Conservation (phyloP, 2,888 invertebrate genomes). For the Coelinius sp. region DNA sequence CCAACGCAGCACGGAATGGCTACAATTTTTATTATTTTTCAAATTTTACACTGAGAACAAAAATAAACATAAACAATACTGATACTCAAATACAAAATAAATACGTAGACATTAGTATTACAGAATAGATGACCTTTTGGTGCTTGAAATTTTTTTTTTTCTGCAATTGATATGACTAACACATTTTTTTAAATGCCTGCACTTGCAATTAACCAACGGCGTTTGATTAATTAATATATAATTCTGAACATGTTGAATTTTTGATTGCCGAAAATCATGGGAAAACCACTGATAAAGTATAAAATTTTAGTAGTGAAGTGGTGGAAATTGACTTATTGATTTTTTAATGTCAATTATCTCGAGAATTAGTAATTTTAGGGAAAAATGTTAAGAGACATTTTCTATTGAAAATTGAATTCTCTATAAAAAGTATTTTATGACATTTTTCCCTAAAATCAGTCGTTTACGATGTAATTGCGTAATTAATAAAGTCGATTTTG, state of each 20-base stretch:
- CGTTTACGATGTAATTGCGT: too few relatives aligned
- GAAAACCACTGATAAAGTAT: neutral
- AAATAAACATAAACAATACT: conserved; percentile 8
- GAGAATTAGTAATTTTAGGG: too few relatives aligned
- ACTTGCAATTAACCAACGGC: conserved; percentile 6
- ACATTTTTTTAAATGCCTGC: conserved; percentile 1
- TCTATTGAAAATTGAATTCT: too few relatives aligned
- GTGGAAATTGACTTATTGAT: too few relatives aligned
- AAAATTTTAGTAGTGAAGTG: too few relatives aligned
- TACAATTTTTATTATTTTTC: conserved; percentile 26
- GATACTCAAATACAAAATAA: conserved; percentile 20
- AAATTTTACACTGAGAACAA: neutral
- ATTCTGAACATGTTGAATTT: neutral
- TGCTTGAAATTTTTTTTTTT: conserved; percentile 5
- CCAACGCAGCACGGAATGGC: conserved; percentile 47
- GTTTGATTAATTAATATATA: neutral
- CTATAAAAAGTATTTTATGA: too few relatives aligned
- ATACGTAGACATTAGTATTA: conserved; percentile 32
- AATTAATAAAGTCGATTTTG: too few relatives aligned
- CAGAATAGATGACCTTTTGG: conserved; percentile 14
- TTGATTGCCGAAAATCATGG: neutral
- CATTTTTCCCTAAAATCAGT: too few relatives aligned
- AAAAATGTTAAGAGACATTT: too few relatives aligned
- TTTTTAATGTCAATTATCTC: too few relatives aligned
- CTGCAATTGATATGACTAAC: conserved; percentile 10